Evolutionary conservation across 2,113 vertebrate genomes (phyloP), one percentile per base, ranked within the genome.

Genomic region (Eulemur rufifrons): DNA sequence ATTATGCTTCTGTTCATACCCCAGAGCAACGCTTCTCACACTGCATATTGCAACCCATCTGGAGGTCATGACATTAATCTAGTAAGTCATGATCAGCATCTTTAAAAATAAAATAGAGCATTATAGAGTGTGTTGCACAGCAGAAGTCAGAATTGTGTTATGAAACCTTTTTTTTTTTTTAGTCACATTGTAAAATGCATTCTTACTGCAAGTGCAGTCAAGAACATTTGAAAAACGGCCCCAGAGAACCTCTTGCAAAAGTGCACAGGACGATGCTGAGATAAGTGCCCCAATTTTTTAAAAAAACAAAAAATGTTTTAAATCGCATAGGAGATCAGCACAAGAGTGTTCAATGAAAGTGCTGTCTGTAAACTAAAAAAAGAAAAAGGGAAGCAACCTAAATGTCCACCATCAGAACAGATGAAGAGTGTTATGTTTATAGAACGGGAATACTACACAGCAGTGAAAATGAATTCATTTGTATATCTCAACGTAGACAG

Each of bases 1-100:
- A 81, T 74, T 45, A 86, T 12, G 12, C 93, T 96, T 96, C 94
- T 97, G 89, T 93, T 97, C 95, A 86, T 66, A 64, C 74, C 76
- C 54, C 45, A 64, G 56, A 93, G 89, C 85, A 78, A 27, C n/a
- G 29, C 63, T 86, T 95, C 85, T 92, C 77, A 92, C 11, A n/a
- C 23, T 95, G 77, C 88, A 64, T 68, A 45, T 59, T 83, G 74
- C 95, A 91, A 7, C 69, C 59, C 64, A 50, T 81, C 89, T 87
- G 56, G 52, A 69, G 73, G 78, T 86, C 86, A 69, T 52, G 66
- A 91, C 96, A 85, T 93, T 85, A 56, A 76, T 68, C 78, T 82
- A 56, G 83, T 89, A 93, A 97, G 83, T 87, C 87, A 86, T 74
- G 29, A 80, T 68, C 21, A 61, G 56, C 73, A 64, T 91, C 86